A percentile compares a stretch with the other conserved stretches of the same genome.
These are phyloP conservation scores for Hyles euphorbiae DNA, from an alignment of 1,140 invertebrate genomes.

Conservation along the genomic window DNA sequence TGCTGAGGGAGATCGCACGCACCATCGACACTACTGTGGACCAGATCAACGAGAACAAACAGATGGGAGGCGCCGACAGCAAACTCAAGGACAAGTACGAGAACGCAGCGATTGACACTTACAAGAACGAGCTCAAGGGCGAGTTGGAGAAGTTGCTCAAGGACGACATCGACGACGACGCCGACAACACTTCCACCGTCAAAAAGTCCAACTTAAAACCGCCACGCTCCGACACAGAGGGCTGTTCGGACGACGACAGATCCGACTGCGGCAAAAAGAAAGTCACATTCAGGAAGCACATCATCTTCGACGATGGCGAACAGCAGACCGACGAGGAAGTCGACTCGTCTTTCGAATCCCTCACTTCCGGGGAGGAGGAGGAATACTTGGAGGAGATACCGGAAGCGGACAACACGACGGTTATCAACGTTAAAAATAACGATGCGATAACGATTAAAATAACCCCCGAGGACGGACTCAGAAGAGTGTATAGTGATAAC, in stretches of 20 bases:
- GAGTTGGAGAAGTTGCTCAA: slow-evolving; percentile 53
- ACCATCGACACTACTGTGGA: slow-evolving; percentile 61
- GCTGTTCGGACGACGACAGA: slow-evolving; percentile 60
- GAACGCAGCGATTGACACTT: slow-evolving; percentile 34
- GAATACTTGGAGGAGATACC: slow-evolving; percentile 52
- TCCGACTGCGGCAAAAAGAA: slow-evolving; percentile 60
- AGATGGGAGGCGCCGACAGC: slow-evolving; percentile 58
- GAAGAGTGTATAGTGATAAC: slow-evolving; percentile 60
- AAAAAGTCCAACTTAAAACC: slow-evolving; percentile 66
- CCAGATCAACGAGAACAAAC: slow-evolving; percentile 39
- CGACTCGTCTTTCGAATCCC: slow-evolving; percentile 63
- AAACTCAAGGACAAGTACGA: slow-evolving; percentile 41
- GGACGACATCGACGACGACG: slow-evolving; percentile 21
- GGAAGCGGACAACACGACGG: slow-evolving; percentile 47
- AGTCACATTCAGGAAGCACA: slow-evolving; percentile 62
- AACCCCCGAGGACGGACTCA: slow-evolving; percentile 34
- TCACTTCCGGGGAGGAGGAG: slow-evolving; percentile 60
- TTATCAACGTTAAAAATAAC: slow-evolving; percentile 37
- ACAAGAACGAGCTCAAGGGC: slow-evolving; percentile 48
- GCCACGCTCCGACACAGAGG: slow-evolving; percentile 58
- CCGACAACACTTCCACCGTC: slow-evolving; percentile 35
- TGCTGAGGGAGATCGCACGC: slow-evolving; percentile 56
- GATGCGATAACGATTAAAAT: slow-evolving; percentile 35
- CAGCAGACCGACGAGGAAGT: slow-evolving; percentile 63
- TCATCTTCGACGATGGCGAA: slow-evolving; percentile 64